Percentiles rank a stretch among this genome's conserved stretches.
These are phyloP conservation scores for Lordiphosa stackelbergi DNA, from an alignment of 1,140 invertebrate species.

Conservation along the genomic window DNA sequence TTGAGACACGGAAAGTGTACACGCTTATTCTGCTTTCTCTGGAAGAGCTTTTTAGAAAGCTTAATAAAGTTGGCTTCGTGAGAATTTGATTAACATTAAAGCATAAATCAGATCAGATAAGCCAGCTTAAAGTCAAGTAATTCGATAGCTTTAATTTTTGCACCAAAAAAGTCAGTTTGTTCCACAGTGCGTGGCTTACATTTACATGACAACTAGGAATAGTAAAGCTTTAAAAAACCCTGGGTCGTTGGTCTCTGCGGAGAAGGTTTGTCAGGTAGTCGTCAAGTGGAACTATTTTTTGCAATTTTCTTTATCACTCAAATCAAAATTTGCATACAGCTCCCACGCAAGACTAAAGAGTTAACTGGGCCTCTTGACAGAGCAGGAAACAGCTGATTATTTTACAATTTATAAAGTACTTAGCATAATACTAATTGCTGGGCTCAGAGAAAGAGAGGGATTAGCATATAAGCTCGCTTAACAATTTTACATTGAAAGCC, in stretches of 20 bases:
- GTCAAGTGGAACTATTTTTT: constrained; percentile 7
- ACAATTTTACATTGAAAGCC: constrained; percentile 18
- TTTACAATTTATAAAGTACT: constrained; percentile 43
- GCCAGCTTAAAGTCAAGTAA: too few species aligned
- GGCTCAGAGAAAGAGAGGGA: too few species aligned
- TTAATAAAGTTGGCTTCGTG: too few species aligned
- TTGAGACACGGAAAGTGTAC: too few species aligned
- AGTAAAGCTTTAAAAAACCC: constrained; percentile 1
- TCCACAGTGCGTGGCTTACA: background rate
- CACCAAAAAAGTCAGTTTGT: too few species aligned
- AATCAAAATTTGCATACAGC: constrained; percentile 42
- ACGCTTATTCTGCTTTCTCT: too few species aligned
- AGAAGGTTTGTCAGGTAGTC: constrained; percentile 13
- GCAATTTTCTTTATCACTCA: constrained; percentile 27
- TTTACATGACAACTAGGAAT: constrained; percentile 53
- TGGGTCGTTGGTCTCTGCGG: constrained; percentile 2
- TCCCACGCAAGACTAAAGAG: constrained; percentile 25
- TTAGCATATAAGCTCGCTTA: too few species aligned
- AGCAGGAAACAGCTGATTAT: constrained; percentile 55
- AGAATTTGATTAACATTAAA: too few species aligned
- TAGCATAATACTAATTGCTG: constrained; percentile 43
- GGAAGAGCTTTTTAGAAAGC: too few species aligned
- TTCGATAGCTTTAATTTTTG: too few species aligned
- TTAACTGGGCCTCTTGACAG: constrained; percentile 14
- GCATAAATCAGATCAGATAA: too few species aligned